Percentiles rank a stretch among this genome's conserved stretches.
Evolutionary conservation across 1,140 invertebrate species (phyloP).

Genomic region (Drosophila ohnishii): DNA sequence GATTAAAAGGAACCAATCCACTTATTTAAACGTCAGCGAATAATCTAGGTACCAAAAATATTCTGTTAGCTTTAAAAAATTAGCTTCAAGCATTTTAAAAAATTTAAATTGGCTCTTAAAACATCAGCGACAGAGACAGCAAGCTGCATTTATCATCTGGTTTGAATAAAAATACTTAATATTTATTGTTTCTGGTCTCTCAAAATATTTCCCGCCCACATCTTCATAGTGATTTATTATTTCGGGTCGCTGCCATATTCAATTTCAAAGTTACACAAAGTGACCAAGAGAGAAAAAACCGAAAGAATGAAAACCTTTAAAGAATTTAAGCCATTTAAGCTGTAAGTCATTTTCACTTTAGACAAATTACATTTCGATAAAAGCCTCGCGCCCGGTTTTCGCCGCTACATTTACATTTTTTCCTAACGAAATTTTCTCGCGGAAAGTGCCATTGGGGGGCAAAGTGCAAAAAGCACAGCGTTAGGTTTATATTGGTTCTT

Average conservation of each 20-base stretch:
- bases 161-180: constrained; percentile 5
- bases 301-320: constrained; percentile 30
- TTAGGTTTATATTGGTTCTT: constrained; percentile 21
- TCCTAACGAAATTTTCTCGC: constrained; percentile 50
- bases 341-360: constrained; percentile 65
- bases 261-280: constrained; percentile 17
- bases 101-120: background rate
- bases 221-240: constrained; percentile 27
- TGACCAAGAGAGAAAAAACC: constrained; percentile 4
- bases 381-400: constrained; percentile 49
- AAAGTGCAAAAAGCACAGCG: constrained; percentile 38
- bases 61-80: background rate
- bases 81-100: background rate
- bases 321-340: constrained; percentile 41
- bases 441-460: constrained; percentile 54
- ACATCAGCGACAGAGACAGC: background rate
- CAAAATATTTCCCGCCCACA: background rate
- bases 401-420: constrained; percentile 48
- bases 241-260: constrained; percentile 15
- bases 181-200: constrained; percentile 10
- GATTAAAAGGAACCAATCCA: background rate
- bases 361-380: constrained; percentile 69
- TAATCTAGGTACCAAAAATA: too few relatives aligned
- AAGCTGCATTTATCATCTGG: background rate
- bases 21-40: background rate